Evolutionary conservation across 1,140 invertebrate species (phyloP).

Genomic region (Aphaenogaster ashmeadi): DNA sequence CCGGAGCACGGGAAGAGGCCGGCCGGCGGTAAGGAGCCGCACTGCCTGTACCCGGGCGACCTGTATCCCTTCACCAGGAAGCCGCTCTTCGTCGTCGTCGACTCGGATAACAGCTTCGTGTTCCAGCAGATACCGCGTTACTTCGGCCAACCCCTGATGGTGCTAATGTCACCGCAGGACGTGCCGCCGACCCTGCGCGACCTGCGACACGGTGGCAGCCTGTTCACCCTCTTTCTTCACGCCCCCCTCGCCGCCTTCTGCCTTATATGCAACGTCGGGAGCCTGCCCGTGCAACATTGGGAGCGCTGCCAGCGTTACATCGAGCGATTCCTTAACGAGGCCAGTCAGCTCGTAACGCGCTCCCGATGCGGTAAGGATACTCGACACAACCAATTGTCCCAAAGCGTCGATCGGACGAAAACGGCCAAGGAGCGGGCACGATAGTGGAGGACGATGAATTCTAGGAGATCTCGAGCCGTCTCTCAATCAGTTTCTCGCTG

Average conservation of each 20-base stretch:
- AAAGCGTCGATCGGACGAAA: constrained; percentile 28
- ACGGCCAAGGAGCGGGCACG: not conserved
- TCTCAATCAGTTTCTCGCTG: not conserved
- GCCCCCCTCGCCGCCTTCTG: constrained; percentile 97
- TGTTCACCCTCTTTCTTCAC: constrained; percentile 98
- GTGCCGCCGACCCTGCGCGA: constrained; percentile 95
- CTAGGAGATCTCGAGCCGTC: too few species aligned
- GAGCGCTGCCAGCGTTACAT: constrained; percentile 96
- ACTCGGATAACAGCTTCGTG: constrained; percentile 98
- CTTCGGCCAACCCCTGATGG: constrained; percentile 98
- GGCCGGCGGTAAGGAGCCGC: constrained; percentile 92
- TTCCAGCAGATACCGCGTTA: constrained; percentile 97
- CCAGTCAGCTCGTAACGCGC: constrained; percentile 93
- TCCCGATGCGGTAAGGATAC: constrained; percentile 93
- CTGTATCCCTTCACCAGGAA: constrained; percentile 96
- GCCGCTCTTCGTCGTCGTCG: constrained; percentile 97
- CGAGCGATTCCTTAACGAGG: constrained; percentile 96
- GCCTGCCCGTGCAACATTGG: constrained; percentile 95
- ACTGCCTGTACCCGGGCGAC: constrained; percentile 97
- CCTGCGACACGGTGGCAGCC: constrained; percentile 95
- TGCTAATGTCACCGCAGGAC: constrained; percentile 97
- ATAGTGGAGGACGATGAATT: constrained; percentile 22
- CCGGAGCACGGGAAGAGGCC: constrained; percentile 90
- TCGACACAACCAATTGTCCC: constrained; percentile 36
- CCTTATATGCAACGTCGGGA: constrained; percentile 96